Evolutionary conservation across 2,888 invertebrate genomes (phyloP).

Genomic region (Galerucella nymphaeae): DNA sequence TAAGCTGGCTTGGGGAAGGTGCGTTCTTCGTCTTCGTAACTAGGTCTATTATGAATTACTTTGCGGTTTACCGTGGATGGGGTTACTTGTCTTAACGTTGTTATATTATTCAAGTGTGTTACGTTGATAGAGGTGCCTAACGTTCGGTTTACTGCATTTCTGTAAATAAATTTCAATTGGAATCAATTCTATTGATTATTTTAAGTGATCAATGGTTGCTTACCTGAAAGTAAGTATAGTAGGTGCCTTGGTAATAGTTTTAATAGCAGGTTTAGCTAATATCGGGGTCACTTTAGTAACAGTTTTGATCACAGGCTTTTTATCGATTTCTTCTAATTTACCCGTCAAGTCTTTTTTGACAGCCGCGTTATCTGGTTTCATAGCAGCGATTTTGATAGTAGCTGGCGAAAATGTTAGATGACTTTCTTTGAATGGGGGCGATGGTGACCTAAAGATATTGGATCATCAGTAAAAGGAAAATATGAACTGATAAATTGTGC

Average conservation of each 20-base stretch:
- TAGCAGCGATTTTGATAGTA: constrained; percentile 73
- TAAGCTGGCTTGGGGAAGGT: constrained; percentile 96
- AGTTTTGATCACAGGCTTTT: constrained; percentile 54
- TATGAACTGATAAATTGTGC: background rate
- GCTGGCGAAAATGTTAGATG: constrained; percentile 79
- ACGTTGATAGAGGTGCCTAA: constrained; percentile 56
- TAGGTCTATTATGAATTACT: constrained; percentile 8
- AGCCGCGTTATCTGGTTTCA: constrained; percentile 67
- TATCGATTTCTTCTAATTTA: constrained; percentile 64
- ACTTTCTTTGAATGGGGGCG: constrained; percentile 76
- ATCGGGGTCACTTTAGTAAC: constrained; percentile 61
- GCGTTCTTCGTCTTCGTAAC: constrained; percentile 67
- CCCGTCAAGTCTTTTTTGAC: constrained; percentile 76
- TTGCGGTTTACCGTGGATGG: constrained; percentile 39
- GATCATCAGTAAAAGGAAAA: background rate
- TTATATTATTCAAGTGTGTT: constrained; percentile 53
- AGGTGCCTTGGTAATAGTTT: constrained; percentile 53
- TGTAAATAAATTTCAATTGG: constrained; percentile 35
- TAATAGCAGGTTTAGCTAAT: constrained; percentile 59
- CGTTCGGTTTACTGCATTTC: constrained; percentile 50
- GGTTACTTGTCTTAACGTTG: constrained; percentile 53
- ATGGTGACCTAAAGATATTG: constrained; percentile 61
- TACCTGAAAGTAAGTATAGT: constrained; percentile 56
- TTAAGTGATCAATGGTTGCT: constrained; percentile 6
- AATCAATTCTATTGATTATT: no score